phyloP scores from a whole-genome alignment of 2,797 vertebrate genomes.

The Sandelia bainsii region DNA sequence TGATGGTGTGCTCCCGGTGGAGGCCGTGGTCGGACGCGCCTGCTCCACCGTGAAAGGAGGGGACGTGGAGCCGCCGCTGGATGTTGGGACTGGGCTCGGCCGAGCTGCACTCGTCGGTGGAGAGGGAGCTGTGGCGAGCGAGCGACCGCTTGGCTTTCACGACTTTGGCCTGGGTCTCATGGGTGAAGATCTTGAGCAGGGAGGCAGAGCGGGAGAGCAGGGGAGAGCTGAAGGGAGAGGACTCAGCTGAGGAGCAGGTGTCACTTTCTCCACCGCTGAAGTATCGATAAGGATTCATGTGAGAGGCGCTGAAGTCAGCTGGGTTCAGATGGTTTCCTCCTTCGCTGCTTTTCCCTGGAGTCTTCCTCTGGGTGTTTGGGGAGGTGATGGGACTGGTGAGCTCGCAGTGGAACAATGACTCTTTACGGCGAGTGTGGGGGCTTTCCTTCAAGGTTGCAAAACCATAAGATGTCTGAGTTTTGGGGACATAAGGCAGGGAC shows the following conservation, averaged over 20 bases:
- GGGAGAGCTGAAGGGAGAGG: slow-evolving; percentile 94
- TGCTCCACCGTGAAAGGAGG: slow-evolving; percentile 81
- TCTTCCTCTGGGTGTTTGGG: slow-evolving; percentile 85
- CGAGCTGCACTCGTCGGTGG: slow-evolving; percentile 94
- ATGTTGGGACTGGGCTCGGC: slow-evolving; percentile 93
- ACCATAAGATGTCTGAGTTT: slow-evolving; percentile 96
- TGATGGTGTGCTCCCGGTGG: slow-evolving; percentile 84
- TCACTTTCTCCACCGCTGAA: slow-evolving; percentile 97
- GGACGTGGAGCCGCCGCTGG: slow-evolving; percentile 88
- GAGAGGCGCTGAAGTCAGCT: slow-evolving; percentile 85
- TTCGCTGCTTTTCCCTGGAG: slow-evolving; percentile 69
- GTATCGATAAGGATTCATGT: slow-evolving; percentile 93
- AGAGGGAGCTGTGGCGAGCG: slow-evolving; percentile 94
- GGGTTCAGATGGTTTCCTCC: slow-evolving; percentile 85
- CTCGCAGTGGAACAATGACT: slow-evolving; percentile 96
- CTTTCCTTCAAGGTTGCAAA: slow-evolving; percentile 95
- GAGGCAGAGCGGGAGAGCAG: slow-evolving; percentile 95
- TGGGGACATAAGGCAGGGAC: slow-evolving; percentile 94
- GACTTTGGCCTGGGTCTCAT: slow-evolving; percentile 95
- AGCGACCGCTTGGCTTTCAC: slow-evolving; percentile 93
- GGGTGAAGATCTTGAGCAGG: slow-evolving; percentile 94
- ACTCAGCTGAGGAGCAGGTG: slow-evolving; percentile 96
- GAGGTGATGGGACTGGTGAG: slow-evolving; percentile 91
- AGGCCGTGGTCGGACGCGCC: slow-evolving; percentile 66
- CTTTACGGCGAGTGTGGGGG: slow-evolving; percentile 95